Conservation (phyloP, 2,888 invertebrate species). For the Apomyelois bistriatella region DNA sequence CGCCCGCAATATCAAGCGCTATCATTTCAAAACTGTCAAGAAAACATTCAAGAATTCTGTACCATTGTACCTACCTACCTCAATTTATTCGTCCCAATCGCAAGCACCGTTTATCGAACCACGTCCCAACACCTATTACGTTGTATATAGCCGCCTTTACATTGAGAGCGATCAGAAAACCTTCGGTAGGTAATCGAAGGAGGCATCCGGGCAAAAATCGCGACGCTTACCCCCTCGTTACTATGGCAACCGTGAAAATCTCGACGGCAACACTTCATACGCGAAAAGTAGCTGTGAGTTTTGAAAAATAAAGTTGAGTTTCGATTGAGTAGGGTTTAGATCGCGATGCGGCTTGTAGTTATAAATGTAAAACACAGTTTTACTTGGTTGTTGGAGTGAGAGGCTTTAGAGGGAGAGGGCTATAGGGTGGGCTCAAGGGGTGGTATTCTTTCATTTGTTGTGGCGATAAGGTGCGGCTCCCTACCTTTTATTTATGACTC, state of each 20-base stretch:
- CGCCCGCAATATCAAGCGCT: slow-evolving; percentile 28
- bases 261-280: slow-evolving; percentile 7
- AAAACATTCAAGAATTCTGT: slow-evolving; percentile 28
- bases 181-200: slow-evolving; percentile 58
- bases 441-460: slow-evolving; percentile 71
- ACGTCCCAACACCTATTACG: slow-evolving; percentile 12
- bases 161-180: slow-evolving; percentile 50
- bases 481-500: slow-evolving; percentile 77
- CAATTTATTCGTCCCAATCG: slow-evolving; percentile 25
- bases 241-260: slow-evolving; percentile 47
- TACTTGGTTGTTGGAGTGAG: slow-evolving; percentile 44
- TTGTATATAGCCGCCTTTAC: slow-evolving; percentile 22
- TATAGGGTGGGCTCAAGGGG: slow-evolving; percentile 30
- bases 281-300: slow-evolving; percentile 31
- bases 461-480: slow-evolving; percentile 69
- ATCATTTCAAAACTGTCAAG: slow-evolving; percentile 38
- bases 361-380: slow-evolving; percentile 78
- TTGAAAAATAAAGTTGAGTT: slow-evolving; percentile 28
- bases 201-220: slow-evolving; percentile 61
- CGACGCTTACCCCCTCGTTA: slow-evolving; percentile 51
- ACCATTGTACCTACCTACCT: not conserved
- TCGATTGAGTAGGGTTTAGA: slow-evolving; percentile 21
- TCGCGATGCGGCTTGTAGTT: slow-evolving; percentile 61
- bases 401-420: slow-evolving; percentile 28
- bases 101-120: slow-evolving; percentile 31